A percentile compares a stretch with the other conserved stretches of the same genome.
These are phyloP conservation scores for Habroteleia sp. DNA, from an alignment of 2,888 invertebrate genomes.

Conservation along the genomic window DNA sequence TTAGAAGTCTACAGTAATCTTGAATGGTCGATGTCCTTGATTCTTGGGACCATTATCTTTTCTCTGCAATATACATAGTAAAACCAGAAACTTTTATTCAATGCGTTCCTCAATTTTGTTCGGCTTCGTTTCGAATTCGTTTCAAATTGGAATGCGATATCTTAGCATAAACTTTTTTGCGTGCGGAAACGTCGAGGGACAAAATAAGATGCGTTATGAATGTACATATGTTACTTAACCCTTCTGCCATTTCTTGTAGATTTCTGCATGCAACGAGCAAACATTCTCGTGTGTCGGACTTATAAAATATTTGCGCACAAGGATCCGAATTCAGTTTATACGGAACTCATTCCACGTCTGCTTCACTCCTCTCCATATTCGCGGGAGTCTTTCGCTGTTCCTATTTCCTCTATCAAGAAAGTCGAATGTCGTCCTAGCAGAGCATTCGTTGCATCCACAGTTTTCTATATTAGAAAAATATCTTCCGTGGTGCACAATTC, in stretches of 20 bases:
- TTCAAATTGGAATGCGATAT: too few relatives aligned
- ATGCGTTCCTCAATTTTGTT: too few relatives aligned
- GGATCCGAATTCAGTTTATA: slow-evolving; percentile 43
- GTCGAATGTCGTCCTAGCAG: slow-evolving; percentile 45
- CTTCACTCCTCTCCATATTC: slow-evolving; percentile 39
- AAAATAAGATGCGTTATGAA: slow-evolving; percentile 14
- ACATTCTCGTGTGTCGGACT: slow-evolving; percentile 37
- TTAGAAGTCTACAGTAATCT: too few relatives aligned
- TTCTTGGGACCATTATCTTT: too few relatives aligned
- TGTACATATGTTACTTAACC: slow-evolving; percentile 40
- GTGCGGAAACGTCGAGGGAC: too few relatives aligned
- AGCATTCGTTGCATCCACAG: slow-evolving; percentile 54
- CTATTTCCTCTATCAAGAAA: slow-evolving; percentile 51
- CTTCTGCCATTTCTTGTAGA: background rate
- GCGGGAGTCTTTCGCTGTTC: slow-evolving; percentile 29
- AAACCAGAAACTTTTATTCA: too few relatives aligned
- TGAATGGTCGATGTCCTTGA: too few relatives aligned
- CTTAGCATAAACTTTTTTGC: too few relatives aligned
- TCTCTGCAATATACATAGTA: too few relatives aligned
- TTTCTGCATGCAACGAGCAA: slow-evolving; percentile 43
- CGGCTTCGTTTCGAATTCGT: too few relatives aligned
- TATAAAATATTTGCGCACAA: slow-evolving; percentile 54
- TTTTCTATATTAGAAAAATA: slow-evolving; percentile 58
- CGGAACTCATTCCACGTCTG: slow-evolving; percentile 37
- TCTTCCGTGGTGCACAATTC: slow-evolving; percentile 47